Evolutionary conservation across 2,888 invertebrate species (phyloP).

Genomic region (Hydraecia micacea): DNA sequence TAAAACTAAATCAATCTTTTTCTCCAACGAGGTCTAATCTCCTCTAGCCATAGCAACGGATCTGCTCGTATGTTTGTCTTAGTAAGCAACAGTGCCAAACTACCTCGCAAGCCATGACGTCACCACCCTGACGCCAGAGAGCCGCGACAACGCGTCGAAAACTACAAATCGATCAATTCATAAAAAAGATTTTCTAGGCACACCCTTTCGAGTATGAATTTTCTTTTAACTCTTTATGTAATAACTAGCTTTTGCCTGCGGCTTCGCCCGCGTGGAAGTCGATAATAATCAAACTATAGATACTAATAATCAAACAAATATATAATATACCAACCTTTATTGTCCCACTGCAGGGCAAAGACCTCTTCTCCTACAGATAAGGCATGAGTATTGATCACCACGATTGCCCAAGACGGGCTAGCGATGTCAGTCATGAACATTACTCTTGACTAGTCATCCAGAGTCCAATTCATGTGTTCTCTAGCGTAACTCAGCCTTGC

Average conservation of each 20-base stretch:
- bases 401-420: too few species aligned
- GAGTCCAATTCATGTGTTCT: too few species aligned
- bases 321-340: too few species aligned
- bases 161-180: slow-evolving; percentile 48
- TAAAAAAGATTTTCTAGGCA: slow-evolving; percentile 30
- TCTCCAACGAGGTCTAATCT: neutral
- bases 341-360: too few species aligned
- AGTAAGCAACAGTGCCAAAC: slow-evolving; percentile 16
- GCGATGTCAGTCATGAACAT: too few species aligned
- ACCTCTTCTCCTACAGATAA: too few species aligned
- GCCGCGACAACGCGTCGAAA: slow-evolving; percentile 48
- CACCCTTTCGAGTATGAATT: neutral
- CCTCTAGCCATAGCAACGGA: slow-evolving; percentile 1
- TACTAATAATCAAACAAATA: too few species aligned
- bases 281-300: too few species aligned
- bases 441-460: too few species aligned
- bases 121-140: slow-evolving; percentile 52
- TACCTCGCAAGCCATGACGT: slow-evolving; percentile 41
- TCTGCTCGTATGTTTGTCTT: slow-evolving; percentile 4
- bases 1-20: neutral
- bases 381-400: too few species aligned
- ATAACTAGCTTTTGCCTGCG: neutral
- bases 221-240: neutral
- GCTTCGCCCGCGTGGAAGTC: neutral
- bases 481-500: too few species aligned